Evolutionary conservation across 2,113 vertebrate genomes (phyloP).

Genomic region (Catagonus wagneri): DNA sequence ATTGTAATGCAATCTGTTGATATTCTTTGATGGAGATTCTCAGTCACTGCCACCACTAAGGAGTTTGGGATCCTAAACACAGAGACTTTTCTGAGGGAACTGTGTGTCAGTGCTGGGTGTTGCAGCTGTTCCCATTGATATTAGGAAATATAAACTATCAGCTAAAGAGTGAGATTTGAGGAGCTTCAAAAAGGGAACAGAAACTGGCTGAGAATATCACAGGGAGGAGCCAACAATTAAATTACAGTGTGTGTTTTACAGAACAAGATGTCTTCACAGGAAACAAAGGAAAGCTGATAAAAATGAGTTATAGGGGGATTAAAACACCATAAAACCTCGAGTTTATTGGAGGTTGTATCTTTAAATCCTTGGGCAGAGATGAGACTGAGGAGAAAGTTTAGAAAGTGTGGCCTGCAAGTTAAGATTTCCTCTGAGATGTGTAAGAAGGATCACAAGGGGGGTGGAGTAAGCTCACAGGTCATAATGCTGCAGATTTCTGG

Average conservation of each 20-base stretch:
- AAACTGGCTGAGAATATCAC: constrained; percentile 7
- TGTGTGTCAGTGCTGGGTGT: constrained; percentile 57
- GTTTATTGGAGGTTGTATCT: constrained; percentile 31
- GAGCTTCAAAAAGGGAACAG: constrained; percentile 45
- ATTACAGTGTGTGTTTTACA: constrained; percentile 41
- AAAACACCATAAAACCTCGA: constrained; percentile 24
- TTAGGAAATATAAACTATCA: constrained; percentile 37
- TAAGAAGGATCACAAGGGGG: not conserved
- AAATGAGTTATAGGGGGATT: constrained; percentile 63
- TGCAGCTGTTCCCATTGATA: constrained; percentile 49
- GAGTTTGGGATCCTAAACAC: constrained; percentile 65
- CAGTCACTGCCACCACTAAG: constrained; percentile 75
- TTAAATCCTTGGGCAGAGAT: constrained; percentile 19
- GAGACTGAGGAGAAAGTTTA: not conserved
- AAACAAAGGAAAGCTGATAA: constrained; percentile 66
- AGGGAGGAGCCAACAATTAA: constrained; percentile 36
- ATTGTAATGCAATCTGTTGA: constrained; percentile 89
- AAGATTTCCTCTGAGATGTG: not conserved
- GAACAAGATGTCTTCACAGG: constrained; percentile 23
- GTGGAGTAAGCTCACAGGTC: not conserved
- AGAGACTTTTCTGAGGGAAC: constrained; percentile 74
- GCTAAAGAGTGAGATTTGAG: constrained; percentile 47
- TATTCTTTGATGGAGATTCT: constrained; percentile 80
- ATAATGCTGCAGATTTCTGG: not conserved
- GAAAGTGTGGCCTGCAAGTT: not conserved